These are phyloP conservation scores for Drosophila oshimai DNA, from an alignment of 1,140 invertebrate genomes.

Conservation along the genomic window DNA sequence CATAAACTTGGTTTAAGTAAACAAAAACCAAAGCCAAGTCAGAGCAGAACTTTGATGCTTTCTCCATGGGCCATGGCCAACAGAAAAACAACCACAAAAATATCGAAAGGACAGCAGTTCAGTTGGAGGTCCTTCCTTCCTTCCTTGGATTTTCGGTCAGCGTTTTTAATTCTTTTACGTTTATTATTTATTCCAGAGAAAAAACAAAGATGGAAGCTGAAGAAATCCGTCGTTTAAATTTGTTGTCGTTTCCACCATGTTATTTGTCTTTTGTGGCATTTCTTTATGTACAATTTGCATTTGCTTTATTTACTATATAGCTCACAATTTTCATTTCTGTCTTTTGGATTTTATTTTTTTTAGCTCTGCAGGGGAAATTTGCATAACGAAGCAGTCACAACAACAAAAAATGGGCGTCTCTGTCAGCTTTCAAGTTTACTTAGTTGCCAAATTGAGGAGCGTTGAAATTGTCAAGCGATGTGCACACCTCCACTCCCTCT, in stretches of 20 bases:
- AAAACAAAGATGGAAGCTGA: slow-evolving; percentile 13
- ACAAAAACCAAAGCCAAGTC: slow-evolving; percentile 42
- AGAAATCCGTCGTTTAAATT: slow-evolving; percentile 51
- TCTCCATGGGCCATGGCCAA: not conserved
- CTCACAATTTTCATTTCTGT: slow-evolving; percentile 65
- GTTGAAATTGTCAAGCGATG: slow-evolving; percentile 58
- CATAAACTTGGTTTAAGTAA: slow-evolving; percentile 67
- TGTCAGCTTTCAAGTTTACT: slow-evolving; percentile 71
- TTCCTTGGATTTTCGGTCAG: slow-evolving; percentile 20
- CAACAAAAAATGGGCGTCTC: slow-evolving; percentile 46
- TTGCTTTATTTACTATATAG: slow-evolving; percentile 48
- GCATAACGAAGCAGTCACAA: slow-evolving; percentile 70
- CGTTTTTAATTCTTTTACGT: slow-evolving; percentile 79
- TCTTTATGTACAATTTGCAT: slow-evolving; percentile 75
- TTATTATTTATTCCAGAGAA: slow-evolving; percentile 75
- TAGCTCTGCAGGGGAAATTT: slow-evolving; percentile 37
- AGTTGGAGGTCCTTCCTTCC: not conserved
- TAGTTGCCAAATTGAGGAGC: slow-evolving; percentile 68
- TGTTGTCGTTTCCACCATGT: slow-evolving; percentile 37
- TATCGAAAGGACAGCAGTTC: slow-evolving; percentile 32
- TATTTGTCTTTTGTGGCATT: slow-evolving; percentile 69
- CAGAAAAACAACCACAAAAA: slow-evolving; percentile 7
- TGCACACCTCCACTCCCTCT: slow-evolving; percentile 18
- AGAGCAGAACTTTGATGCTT: slow-evolving; percentile 44
- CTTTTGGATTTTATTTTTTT: slow-evolving; percentile 9